Percentiles rank a stretch among this genome's conserved stretches.
These are phyloP conservation scores for Brenthis ino DNA, from an alignment of 2,888 invertebrate genomes.

Conservation along the genomic window DNA sequence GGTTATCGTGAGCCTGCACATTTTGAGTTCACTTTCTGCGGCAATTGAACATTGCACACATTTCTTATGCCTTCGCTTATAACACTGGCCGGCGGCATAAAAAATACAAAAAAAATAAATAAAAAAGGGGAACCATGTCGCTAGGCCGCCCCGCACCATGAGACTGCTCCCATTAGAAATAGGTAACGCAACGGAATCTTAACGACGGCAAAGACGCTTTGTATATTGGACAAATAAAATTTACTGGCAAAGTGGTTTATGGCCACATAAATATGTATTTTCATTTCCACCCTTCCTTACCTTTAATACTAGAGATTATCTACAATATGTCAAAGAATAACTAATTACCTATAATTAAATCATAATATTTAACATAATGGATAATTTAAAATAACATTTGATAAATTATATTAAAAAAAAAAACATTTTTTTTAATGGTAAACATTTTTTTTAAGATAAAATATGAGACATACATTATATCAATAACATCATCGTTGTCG, in stretches of 20 bases:
- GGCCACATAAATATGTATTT: constrained; percentile 57
- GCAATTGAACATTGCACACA: constrained; percentile 78
- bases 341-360: no score
- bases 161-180: constrained; percentile 76
- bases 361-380: no score
- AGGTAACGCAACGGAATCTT: constrained; percentile 57
- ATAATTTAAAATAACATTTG: no score
- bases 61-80: constrained; percentile 69
- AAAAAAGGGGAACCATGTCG: constrained; percentile 55
- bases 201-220: constrained; percentile 66
- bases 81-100: constrained; percentile 65
- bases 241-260: constrained; percentile 69
- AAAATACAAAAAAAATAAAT: constrained; percentile 60
- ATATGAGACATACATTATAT: not conserved
- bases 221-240: constrained; percentile 71
- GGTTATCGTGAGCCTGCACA: constrained; percentile 59
- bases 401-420: no score
- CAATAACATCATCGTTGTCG: constrained; percentile 25
- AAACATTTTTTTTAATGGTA: no score
- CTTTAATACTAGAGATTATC: not conserved
- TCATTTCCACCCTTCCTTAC: constrained; percentile 28
- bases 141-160: constrained; percentile 64
- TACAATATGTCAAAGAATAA: not conserved
- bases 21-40: constrained; percentile 75
- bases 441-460: no score